Base-by-base conservation (phyloP, 1,140 invertebrate genomes). In the Euschistus heros region DNA sequence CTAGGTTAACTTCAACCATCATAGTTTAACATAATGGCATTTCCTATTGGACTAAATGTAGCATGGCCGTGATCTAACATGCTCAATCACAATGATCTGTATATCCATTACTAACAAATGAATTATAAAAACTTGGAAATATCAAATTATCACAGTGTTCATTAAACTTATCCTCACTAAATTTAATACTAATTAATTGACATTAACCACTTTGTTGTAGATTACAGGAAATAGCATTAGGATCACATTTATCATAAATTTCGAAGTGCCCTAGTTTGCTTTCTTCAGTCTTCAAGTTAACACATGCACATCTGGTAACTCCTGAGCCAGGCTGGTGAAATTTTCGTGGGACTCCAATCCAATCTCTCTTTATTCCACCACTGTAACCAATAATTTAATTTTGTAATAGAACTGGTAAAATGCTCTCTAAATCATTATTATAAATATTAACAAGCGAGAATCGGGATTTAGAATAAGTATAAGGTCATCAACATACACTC, bases 311-410 rank as follows among this genome's bases (percentile, higher is more conserved):
- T 22, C 87, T 80, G 50, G 83, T 80, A 37, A 77, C 76, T 64
- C 79, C 74, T 18, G 77, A 77, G 17, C 82, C 83, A 47, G 86
- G 80, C 64, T 81, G 78, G 71, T 82, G 91, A 8, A 90, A 78
- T 74, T 86, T 83, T 66, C 92, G 80, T 0, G 93, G 94, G 52
- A 92, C 84, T 20, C 94, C 94, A 26, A 79, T 76, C 93, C 94
- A 97, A 67, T 86, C 78, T 72, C 94, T 80, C 64, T 82, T 72
- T 63, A 94, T 81, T 55, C 93, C 94, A 66, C 94, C 93, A 79
- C 92, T 95, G 71, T 71, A 77, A 76, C 8, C 18, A 30, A 37
- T 37, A 37, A 60, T 27, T 6, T 60, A 60, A 13, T 33, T n/a
- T 14, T 10, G 22, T 18, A 60, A 26, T 26, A n/a, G 1, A 18